phyloP scores from a whole-genome alignment of 2,797 vertebrate species.

The Phoeniculus purpureus region DNA sequence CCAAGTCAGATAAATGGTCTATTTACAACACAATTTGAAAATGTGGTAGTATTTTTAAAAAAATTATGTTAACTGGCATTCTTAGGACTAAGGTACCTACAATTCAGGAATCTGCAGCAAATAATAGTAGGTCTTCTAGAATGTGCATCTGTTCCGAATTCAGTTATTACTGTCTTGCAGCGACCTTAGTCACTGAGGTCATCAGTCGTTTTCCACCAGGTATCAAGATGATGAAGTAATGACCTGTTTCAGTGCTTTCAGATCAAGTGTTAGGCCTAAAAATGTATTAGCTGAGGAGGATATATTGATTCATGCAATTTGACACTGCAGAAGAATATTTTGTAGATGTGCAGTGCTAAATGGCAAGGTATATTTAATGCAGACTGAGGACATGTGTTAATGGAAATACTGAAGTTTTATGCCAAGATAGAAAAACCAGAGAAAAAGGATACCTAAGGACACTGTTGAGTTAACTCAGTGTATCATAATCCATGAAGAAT shows the following conservation, averaged over 20 bases:
- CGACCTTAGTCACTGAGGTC: neutral
- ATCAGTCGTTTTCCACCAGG: neutral
- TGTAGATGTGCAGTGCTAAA: neutral
- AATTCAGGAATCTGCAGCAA: neutral
- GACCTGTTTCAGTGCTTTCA: neutral
- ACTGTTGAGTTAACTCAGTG: constrained; percentile 21
- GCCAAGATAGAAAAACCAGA: neutral
- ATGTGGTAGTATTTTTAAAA: neutral
- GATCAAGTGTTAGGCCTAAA: neutral
- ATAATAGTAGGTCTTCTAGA: neutral
- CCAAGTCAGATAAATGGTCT: neutral
- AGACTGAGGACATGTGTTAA: neutral
- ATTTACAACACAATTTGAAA: neutral
- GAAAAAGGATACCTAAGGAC: neutral
- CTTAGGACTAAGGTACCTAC: neutral
- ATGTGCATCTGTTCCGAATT: neutral
- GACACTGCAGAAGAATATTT: neutral
- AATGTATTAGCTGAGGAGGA: neutral
- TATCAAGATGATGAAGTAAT: neutral
- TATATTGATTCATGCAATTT: neutral
- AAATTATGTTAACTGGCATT: neutral
- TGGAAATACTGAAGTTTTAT: neutral
- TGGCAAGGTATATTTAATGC: neutral
- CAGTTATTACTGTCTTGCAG: neutral
- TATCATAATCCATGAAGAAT: constrained; percentile 4